phyloP scores from a whole-genome alignment of 2,797 vertebrate species.

The Falco biarmicus region DNA sequence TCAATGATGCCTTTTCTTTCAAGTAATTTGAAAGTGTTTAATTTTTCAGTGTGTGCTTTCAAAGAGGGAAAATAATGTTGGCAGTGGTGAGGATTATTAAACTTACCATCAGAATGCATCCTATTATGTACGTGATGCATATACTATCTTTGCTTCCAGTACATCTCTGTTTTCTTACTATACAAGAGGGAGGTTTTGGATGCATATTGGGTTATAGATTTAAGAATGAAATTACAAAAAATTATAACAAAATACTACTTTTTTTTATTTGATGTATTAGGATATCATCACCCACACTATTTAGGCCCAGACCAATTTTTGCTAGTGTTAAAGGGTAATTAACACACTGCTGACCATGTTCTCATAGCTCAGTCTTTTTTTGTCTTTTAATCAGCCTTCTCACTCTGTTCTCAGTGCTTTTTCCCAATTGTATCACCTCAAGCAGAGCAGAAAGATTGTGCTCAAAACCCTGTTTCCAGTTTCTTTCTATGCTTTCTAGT shows the following conservation, averaged over 20 bases:
- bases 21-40: background rate
- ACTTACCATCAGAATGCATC: background rate
- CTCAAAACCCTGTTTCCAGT: background rate
- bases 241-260: background rate
- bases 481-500: background rate
- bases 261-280: background rate
- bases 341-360: background rate
- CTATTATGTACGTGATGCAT: background rate
- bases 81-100: background rate
- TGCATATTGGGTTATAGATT: background rate
- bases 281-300: background rate
- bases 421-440: background rate
- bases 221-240: background rate
- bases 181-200: background rate
- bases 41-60: conserved; percentile 22
- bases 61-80: background rate
- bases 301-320: background rate
- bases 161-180: background rate
- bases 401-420: background rate
- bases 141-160: background rate
- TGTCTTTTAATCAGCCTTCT: background rate
- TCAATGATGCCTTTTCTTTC: background rate
- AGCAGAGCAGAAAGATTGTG: background rate
- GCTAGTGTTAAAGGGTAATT: background rate
- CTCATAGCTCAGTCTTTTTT: background rate